Evolutionary conservation across 2,797 vertebrate genomes (phyloP).

Genomic region (Pantherophis alleghaniensis): DNA sequence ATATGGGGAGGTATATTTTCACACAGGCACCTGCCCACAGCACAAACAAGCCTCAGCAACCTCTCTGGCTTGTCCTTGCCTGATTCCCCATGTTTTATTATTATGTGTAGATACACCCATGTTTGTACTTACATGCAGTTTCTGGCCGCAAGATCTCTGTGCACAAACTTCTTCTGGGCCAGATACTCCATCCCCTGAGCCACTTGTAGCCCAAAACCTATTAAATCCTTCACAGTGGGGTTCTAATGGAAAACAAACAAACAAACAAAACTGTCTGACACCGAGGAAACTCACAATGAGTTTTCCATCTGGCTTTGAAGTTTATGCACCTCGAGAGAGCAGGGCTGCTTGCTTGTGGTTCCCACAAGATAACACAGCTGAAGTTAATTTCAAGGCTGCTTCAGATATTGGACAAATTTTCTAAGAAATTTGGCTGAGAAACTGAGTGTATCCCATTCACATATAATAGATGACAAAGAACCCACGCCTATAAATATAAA

Average conservation of each 20-base stretch:
- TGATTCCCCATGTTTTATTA: neutral
- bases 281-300: neutral
- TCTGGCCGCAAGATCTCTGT: conserved; percentile 93
- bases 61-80: conserved; percentile 33
- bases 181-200: conserved; percentile 96
- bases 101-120: neutral
- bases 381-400: conserved; percentile 14
- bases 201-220: conserved; percentile 95
- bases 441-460: neutral
- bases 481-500: neutral
- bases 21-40: conserved; percentile 62
- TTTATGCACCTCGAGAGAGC: neutral
- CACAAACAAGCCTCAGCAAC: neutral
- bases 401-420: neutral
- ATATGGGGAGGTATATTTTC: fast-evolving
- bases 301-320: conserved; percentile 12
- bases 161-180: conserved; percentile 95
- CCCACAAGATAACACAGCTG: neutral
- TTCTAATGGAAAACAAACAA: conserved; percentile 72
- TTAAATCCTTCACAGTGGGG: conserved; percentile 94
- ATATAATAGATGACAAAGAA: neutral
- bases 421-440: neutral
- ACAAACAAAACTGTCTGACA: neutral
- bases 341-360: neutral
- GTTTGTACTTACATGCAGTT: conserved; percentile 92